Evolutionary conservation across 2,797 vertebrate species (phyloP).

Genomic region (Orestias chungarensis): DNA sequence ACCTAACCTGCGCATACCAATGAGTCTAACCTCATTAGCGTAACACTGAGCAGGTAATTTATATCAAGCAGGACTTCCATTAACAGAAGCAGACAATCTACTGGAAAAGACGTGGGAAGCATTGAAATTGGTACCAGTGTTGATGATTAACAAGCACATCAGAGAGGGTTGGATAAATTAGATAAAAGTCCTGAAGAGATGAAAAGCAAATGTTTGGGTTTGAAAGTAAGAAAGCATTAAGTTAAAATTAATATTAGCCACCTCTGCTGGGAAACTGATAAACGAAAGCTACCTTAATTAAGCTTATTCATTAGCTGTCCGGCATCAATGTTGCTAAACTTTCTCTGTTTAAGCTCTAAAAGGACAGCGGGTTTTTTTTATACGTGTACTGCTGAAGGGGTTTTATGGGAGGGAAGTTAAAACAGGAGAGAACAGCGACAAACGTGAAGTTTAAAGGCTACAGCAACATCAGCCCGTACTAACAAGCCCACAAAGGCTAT

Average conservation of each 20-base stretch:
- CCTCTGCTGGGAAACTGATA: slow-evolving; percentile 5
- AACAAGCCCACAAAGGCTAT: slow-evolving; percentile 62
- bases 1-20: slow-evolving; percentile 38
- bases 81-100: slow-evolving; percentile 45
- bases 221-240: slow-evolving; percentile 2
- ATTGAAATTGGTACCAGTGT: slow-evolving; percentile 22
- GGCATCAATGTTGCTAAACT: slow-evolving; percentile 20
- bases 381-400: slow-evolving; percentile 27
- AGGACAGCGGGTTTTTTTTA: slow-evolving; percentile 24
- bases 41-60: slow-evolving; percentile 55
- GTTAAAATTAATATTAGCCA: not conserved
- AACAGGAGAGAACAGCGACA: slow-evolving; percentile 30
- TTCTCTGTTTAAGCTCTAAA: slow-evolving; percentile 20
- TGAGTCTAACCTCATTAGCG: slow-evolving; percentile 61
- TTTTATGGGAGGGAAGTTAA: slow-evolving; percentile 58
- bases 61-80: slow-evolving; percentile 42
- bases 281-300: slow-evolving; percentile 10
- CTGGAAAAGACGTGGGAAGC: slow-evolving; percentile 16
- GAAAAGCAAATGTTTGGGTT: slow-evolving; percentile 5
- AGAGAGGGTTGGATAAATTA: slow-evolving; percentile 6
- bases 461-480: slow-evolving; percentile 48
- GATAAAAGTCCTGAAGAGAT: not conserved
- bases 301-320: slow-evolving; percentile 27
- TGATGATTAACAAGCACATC: slow-evolving; percentile 46
- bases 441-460: slow-evolving; percentile 59